Evolutionary conservation across 2,888 invertebrate genomes (phyloP).

Genomic region (Eubasilissa splendida): DNA sequence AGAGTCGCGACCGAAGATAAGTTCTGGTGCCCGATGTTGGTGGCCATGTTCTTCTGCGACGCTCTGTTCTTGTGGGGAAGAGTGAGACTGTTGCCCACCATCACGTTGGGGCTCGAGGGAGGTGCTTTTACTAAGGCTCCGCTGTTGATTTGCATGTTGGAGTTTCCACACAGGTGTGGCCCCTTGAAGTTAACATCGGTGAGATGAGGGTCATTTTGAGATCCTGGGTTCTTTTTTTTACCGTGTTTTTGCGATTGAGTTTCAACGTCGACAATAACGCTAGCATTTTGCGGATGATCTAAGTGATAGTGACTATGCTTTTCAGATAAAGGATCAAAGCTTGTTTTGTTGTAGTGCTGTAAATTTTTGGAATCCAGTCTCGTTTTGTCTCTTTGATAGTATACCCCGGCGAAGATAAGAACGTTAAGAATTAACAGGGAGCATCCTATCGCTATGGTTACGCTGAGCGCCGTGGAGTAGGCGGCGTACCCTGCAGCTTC

Average conservation of each 20-base stretch:
- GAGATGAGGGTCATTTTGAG: constrained; percentile 70
- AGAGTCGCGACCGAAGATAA: constrained; percentile 72
- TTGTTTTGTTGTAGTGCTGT: constrained; percentile 81
- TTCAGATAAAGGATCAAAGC: constrained; percentile 83
- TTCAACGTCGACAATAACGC: constrained; percentile 88
- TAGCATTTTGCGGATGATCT: constrained; percentile 83
- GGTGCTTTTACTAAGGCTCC: constrained; percentile 74
- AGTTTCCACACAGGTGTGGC: constrained; percentile 70
- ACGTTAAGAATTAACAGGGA: constrained; percentile 86
- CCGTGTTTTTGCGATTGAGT: constrained; percentile 73
- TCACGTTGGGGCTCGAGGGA: constrained; percentile 74
- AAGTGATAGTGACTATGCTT: constrained; percentile 87
- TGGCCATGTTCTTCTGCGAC: constrained; percentile 72
- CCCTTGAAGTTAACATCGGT: constrained; percentile 74
- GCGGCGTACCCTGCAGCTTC: constrained; percentile 86
- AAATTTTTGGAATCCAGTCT: constrained; percentile 82
- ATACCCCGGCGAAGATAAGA: constrained; percentile 87
- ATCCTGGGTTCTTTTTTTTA: constrained; percentile 66
- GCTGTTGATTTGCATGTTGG: constrained; percentile 65
- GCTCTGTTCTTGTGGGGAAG: constrained; percentile 65
- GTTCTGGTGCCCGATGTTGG: constrained; percentile 70
- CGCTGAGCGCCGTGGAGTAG: constrained; percentile 83
- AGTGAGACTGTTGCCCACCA: constrained; percentile 68
- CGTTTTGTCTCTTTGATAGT: constrained; percentile 86
- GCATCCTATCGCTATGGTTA: constrained; percentile 87